A percentile compares a stretch with the other conserved stretches of the same genome.
phyloP scores from a whole-genome alignment of 2,888 invertebrate genomes.

The Sipha maydis region DNA sequence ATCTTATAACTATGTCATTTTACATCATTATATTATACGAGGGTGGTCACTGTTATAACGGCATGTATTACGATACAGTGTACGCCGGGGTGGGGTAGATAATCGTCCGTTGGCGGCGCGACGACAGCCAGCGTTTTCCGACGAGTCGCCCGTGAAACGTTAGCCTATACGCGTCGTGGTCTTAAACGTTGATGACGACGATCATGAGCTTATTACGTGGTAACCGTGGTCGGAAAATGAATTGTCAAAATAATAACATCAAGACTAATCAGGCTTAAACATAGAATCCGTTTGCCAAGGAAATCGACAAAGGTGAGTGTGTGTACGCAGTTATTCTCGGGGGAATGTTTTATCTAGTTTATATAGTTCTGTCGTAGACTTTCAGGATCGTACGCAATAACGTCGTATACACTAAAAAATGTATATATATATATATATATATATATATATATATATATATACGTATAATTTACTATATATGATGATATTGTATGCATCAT shows the following conservation, averaged over 20 bases:
- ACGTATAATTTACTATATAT: too few relatives aligned
- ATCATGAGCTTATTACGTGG: slow-evolving; percentile 30
- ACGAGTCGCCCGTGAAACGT: slow-evolving; percentile 50
- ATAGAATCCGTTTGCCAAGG: neutral
- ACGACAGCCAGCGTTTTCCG: slow-evolving; percentile 47
- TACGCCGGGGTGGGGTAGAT: slow-evolving; percentile 37
- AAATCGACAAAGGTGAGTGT: slow-evolving; percentile 17
- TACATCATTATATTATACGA: neutral
- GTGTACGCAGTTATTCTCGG: neutral
- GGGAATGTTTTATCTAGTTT: neutral
- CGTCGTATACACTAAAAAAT: neutral
- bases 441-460: too few relatives aligned
- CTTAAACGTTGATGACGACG: neutral
- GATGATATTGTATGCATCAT: too few relatives aligned
- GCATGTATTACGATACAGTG: neutral
- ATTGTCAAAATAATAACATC: neutral
- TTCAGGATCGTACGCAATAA: neutral
- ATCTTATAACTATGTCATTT: neutral
- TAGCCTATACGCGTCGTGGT: slow-evolving; percentile 47
- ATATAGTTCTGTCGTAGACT: neutral
- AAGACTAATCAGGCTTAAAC: neutral
- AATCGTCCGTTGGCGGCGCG: slow-evolving; percentile 45
- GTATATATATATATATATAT: too few relatives aligned
- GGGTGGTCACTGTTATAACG: neutral
- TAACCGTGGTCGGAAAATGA: neutral